Percentiles rank a stretch among this genome's conserved stretches.
Conservation (phyloP, 2,888 invertebrate genomes). For the Cantharis lateralis region DNA sequence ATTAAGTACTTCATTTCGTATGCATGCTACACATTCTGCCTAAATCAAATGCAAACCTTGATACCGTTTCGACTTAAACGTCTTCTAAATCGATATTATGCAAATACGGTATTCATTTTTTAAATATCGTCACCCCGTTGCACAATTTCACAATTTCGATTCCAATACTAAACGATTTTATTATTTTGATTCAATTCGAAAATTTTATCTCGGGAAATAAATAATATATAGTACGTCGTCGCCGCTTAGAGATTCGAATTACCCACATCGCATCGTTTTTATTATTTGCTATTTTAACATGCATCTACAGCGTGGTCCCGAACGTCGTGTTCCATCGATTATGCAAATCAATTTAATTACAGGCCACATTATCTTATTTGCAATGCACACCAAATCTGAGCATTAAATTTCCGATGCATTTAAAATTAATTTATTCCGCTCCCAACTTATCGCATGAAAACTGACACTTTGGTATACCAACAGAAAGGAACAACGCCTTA, state of each 20-base stretch:
- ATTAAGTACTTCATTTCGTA: slow-evolving; percentile 3
- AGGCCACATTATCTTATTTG: neutral
- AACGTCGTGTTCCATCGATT: neutral
- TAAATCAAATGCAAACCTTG: slow-evolving; percentile 3
- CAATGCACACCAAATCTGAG: neutral
- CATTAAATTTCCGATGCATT: neutral
- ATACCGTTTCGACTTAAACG: neutral
- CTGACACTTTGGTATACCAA: neutral
- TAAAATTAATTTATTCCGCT: neutral
- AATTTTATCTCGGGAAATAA: neutral
- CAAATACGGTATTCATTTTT: neutral
- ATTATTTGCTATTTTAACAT: neutral
- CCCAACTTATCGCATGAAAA: neutral
- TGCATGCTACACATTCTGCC: neutral
- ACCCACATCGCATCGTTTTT: neutral
- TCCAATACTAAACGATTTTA: neutral
- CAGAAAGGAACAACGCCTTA: neutral
- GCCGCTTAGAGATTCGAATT: neutral
- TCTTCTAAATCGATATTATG: neutral
- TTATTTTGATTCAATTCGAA: neutral
- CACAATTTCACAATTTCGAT: neutral
- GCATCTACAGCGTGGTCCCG: neutral
- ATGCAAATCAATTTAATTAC: neutral
- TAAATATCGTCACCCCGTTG: neutral
- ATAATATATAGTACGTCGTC: neutral